Evolutionary conservation across 2,113 vertebrate genomes (phyloP), one percentile per base, ranked within the genome.

Genomic region (Chionis minor): DNA sequence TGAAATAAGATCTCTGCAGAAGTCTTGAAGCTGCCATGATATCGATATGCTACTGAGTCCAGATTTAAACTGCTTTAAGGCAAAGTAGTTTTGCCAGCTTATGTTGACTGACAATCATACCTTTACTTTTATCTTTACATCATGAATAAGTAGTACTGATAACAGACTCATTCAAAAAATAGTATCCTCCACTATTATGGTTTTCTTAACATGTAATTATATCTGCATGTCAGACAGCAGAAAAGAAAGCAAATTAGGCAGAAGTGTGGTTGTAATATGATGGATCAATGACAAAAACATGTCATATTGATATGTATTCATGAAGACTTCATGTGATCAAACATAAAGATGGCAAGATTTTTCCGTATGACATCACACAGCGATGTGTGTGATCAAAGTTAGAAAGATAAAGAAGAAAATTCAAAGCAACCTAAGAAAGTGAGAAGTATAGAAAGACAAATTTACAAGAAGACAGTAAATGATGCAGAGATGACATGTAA

Each of bases 241-340:
- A 86, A 82, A 81, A 93, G 47, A 58, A 19, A 85, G n/a, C 14
- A 86, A 74, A 71, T 59, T 71, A 86, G 58, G 88, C 42, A 88
- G 38, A 93, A 88, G 3, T 59, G 26, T 1, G 2, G 8, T 52
- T 69, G 15, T 59, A 86, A 71, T 0, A 0, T 75, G 71, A 82
- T 66, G 33, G 40, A 89, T 67, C 86, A 87, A 52, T 79, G 54
- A 71, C 44, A 95, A 84, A 94, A 95, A 52, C 13, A 23, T 75
- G 27, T 84, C 83, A 89, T 81, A 44, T 19, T 63, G 44, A 69
- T 71, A 79, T 28, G 7, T 24, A 55, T 69, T 88, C 51, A 59
- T 74, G 51, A 92, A 79, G 67, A 83, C 83, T 92, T 82, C 42
- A 69, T 65, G 86, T 92, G 86, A 87, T 93, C 77, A 93, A 94